A percentile compares a stretch with the other conserved stretches of the same genome.
Conservation (phyloP, 2,888 invertebrate genomes). For the Ligdia adustata region DNA sequence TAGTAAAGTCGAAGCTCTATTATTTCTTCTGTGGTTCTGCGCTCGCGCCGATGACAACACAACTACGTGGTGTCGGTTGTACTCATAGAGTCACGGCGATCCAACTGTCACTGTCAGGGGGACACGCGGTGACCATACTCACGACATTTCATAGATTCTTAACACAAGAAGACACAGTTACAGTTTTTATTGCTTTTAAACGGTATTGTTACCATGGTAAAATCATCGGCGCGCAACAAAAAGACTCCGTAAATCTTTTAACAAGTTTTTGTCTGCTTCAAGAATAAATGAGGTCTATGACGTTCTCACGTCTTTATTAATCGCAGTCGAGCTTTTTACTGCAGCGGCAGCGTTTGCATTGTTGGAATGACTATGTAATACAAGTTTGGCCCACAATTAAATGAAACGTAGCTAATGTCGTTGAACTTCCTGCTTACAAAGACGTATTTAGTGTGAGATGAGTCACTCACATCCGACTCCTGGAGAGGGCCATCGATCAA, state of each 20-base stretch:
- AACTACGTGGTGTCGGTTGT: conserved; percentile 10
- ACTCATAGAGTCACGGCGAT: conserved; percentile 4
- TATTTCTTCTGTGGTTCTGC: not conserved
- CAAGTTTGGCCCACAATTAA: conserved; percentile 2
- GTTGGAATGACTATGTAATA: not conserved
- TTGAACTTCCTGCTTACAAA: conserved; percentile 21
- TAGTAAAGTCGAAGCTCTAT: not conserved
- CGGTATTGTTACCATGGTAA: too few species aligned
- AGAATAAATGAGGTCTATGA: not conserved
- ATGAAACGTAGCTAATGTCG: conserved; percentile 10
- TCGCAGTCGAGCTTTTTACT: not conserved
- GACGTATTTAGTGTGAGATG: conserved; percentile 13
- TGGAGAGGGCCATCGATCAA: conserved; percentile 22
- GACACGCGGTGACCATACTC: conserved; percentile 5
- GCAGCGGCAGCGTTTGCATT: conserved; percentile 2
- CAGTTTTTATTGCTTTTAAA: too few species aligned
- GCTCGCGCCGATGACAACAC: conserved; percentile 11
- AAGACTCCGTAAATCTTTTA: not conserved
- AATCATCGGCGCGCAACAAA: not conserved
- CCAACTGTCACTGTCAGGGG: conserved; percentile 16
- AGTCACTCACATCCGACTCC: conserved; percentile 19
- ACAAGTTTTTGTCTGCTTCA: not conserved
- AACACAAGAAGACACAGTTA: too few species aligned
- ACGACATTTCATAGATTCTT: not conserved
- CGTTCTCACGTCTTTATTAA: conserved; percentile 6